Base-by-base conservation (phyloP, 2,113 vertebrate species). In the Tenrec ecaudatus region DNA sequence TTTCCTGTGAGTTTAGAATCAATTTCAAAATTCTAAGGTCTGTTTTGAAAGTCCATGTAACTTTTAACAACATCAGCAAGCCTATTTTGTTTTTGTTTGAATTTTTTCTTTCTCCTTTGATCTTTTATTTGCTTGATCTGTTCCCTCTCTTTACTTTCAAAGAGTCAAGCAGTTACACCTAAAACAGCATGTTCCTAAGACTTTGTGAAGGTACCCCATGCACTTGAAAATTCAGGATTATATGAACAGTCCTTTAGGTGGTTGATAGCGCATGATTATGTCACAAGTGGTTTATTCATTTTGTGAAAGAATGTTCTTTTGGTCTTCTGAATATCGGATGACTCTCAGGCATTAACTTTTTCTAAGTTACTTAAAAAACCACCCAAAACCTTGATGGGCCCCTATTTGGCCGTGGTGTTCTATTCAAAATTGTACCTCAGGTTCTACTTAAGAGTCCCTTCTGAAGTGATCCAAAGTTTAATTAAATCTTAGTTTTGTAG, bases 401-500 rank as follows among this genome's bases (percentile, higher is more conserved):
- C 47, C 40, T 89, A 25, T 79, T 93, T 83, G 38, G 16, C 62
- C 84, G 31, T 66, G 38, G 14, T 3, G 47, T 68, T 62, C 6
- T 62, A 58, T 78, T 75, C 0, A 80, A 75, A 80, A 92, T 20
- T 81, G 6, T 2, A 81, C 2, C 14, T 29, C 17, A 33, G 36
- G 79, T 20, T 91, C 15, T 80, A 29, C 36, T 62, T 69, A 81
- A 58, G 15, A 1, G 91, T 85, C 1, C 57, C 87, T 84, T 69
- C 84, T 92, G 88, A 85, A 90, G 62, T 93, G 80, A 57, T 84
- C 38, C 60, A 85, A 89, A 89, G 31, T 89, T 89, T 86, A 87
- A 83, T 86, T 95, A 89, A 87, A 71, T 92, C 43, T 82, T 86
- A 77, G 79, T 75, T 92, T 94, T 94, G 78, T 93, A 47, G 8